These are phyloP conservation scores for Drosophila murphyi DNA, from an alignment of 1,140 invertebrate genomes.

Conservation along the genomic window DNA sequence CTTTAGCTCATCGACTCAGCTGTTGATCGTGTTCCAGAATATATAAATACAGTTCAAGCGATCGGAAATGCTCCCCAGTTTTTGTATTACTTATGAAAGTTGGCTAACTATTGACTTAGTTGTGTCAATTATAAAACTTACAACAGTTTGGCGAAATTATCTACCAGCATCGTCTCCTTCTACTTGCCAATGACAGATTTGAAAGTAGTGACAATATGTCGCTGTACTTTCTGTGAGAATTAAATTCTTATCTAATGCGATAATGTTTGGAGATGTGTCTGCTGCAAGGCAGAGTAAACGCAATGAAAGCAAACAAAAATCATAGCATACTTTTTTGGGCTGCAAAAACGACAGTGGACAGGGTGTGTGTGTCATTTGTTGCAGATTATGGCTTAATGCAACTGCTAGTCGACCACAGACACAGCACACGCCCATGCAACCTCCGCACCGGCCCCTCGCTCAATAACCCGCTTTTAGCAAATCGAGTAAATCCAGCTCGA, in stretches of 20 bases:
- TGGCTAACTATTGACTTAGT: too few species aligned
- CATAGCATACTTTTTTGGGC: slow-evolving; percentile 58
- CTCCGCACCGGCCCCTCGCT: not conserved
- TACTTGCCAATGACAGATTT: too few species aligned
- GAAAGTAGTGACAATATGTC: too few species aligned
- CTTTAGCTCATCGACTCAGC: too few species aligned
- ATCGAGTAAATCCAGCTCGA: slow-evolving; percentile 31
- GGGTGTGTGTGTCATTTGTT: slow-evolving; percentile 60
- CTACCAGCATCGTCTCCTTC: too few species aligned
- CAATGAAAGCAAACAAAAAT: slow-evolving; percentile 8
- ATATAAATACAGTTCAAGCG: too few species aligned
- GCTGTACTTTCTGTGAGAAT: not conserved
- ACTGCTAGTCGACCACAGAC: not conserved
- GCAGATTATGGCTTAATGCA: slow-evolving; percentile 69
- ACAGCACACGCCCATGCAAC: not conserved
- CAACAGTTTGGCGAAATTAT: too few species aligned
- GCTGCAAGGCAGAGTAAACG: not conserved
- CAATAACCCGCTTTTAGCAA: not conserved
- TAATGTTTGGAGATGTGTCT: not conserved
- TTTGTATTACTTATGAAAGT: too few species aligned
- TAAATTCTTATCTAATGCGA: not conserved
- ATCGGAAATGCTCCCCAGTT: too few species aligned
- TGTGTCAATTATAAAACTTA: too few species aligned
- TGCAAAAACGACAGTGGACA: slow-evolving; percentile 37
- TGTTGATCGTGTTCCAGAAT: too few species aligned